Evolutionary conservation across 2,113 vertebrate species (phyloP), one percentile per base, ranked within the genome.

Genomic region (Meleagris gallopavo): DNA sequence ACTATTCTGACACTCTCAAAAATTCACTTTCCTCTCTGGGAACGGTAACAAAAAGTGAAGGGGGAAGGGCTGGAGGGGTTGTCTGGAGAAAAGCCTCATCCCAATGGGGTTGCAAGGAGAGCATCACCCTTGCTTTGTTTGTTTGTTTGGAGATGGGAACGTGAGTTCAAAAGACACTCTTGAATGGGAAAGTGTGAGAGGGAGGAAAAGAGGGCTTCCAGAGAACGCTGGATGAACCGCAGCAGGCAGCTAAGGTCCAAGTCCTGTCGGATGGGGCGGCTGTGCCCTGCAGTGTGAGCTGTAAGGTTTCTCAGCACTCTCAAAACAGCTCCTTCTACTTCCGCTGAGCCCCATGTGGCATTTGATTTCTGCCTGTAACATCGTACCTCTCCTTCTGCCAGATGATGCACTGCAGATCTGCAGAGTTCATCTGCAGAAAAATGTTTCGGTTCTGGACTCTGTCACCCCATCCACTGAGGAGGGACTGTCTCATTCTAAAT

Each of bases 11-110:
- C 97, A 95, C 97, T 98, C 97, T 97, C 95, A 95, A 98, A 98
- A 98, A 98, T 97, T 98, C 97, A 97, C 97, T 97, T 96, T 98
- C 97, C 97, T 98, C 97, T 97, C 97, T 97, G 97, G 97, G 97
- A 98, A 97, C 10, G 2, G 60, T 82, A 90, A 94, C 89, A 88
- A 95, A 95, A 34, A 70, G 64, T 34, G 38, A 62, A 60, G 54
- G 95, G 90, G 96, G 66, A 67, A 89, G 52, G 45, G 36, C 38
- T 52, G 45, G 22, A 83, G 65, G 20, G 22, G 66, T 41, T 32
- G 83, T 32, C 60, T 15, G 1, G 2, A 55, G 66, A 70, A 88
- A 96, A 83, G 78, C 40, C 19, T 69, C 45, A 79, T 76, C 86
- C 27, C 54, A 36, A 88, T 72, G 72, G 36, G 52, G 40, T 10